Conservation (phyloP, 2,113 vertebrate genomes). For the Alosa alosa region DNA sequence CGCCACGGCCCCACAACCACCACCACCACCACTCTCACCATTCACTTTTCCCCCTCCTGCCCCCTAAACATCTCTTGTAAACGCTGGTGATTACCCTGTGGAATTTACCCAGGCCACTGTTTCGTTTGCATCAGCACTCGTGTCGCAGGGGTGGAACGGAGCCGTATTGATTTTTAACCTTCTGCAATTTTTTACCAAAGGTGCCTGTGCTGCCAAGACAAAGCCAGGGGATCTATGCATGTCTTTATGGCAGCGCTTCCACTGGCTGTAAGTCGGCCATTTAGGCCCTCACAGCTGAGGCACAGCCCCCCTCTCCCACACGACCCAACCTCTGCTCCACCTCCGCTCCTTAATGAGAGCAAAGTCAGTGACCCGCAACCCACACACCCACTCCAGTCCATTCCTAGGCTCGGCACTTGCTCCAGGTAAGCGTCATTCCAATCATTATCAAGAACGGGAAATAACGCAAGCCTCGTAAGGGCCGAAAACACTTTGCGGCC, state of each 20-base stretch:
- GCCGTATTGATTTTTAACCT: not conserved
- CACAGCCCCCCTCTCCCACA: not conserved
- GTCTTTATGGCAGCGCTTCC: not conserved
- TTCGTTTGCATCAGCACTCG: not conserved
- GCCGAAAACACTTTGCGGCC: conserved; percentile 31
- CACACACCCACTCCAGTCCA: not conserved
- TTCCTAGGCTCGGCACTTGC: not conserved
- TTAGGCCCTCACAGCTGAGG: conserved; percentile 10
- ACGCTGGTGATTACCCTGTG: conserved; percentile 41
- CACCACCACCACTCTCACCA: not conserved
- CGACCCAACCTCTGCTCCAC: not conserved
- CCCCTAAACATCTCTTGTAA: conserved; percentile 35
- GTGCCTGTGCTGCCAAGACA: not conserved
- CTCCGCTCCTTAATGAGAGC: conserved; percentile 3
- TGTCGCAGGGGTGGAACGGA: not conserved
- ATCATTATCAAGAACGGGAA: not conserved
- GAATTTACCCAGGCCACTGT: conserved; percentile 45
- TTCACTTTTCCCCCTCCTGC: not conserved
- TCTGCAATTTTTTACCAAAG: not conserved
- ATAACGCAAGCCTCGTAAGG: conserved; percentile 17
- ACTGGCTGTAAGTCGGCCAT: not conserved
- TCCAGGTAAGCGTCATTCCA: not conserved
- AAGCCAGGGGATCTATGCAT: not conserved
- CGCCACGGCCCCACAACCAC: not conserved
- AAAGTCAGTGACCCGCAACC: conserved; percentile 20